A percentile compares a stretch with the other conserved stretches of the same genome.
Conservation (phyloP, 2,888 invertebrate genomes). For the Melanchra persicariae region DNA sequence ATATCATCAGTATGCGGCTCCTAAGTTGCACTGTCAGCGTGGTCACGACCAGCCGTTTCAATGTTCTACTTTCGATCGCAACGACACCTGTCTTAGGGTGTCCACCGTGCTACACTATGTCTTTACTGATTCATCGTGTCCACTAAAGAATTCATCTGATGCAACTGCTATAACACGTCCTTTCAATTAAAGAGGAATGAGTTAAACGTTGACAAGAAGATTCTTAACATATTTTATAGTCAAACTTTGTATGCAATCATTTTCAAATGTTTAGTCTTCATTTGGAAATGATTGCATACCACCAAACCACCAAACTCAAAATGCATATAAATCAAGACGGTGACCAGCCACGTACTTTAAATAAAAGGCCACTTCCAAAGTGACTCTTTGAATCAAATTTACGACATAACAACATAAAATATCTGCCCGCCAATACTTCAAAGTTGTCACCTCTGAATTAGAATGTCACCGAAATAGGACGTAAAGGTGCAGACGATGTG, state of each 20-base stretch:
- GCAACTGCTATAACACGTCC: not conserved
- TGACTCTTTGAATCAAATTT: slow-evolving; percentile 42
- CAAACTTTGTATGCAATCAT: not conserved
- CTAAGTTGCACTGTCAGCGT: slow-evolving; percentile 1
- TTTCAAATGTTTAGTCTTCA: too few species aligned
- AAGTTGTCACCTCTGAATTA: slow-evolving; percentile 60
- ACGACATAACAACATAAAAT: slow-evolving; percentile 34
- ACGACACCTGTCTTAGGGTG: slow-evolving; percentile 19
- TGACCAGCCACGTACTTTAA: slow-evolving; percentile 24
- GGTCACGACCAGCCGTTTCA: not conserved
- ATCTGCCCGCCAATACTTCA: slow-evolving; percentile 50
- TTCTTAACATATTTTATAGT: not conserved
- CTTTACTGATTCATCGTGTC: not conserved
- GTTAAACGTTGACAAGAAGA: not conserved
- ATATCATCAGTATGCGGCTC: slow-evolving; percentile 26
- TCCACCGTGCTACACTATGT: not conserved
- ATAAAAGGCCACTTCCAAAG: slow-evolving; percentile 41
- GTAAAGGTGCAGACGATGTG: slow-evolving; percentile 54
- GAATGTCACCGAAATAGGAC: slow-evolving; percentile 57
- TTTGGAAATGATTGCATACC: too few species aligned
- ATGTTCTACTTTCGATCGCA: not conserved
- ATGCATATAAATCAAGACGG: slow-evolving; percentile 33
- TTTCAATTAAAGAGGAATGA: not conserved
- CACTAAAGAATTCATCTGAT: not conserved
- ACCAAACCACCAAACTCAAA: slow-evolving; percentile 17